A percentile compares a stretch with the other conserved stretches of the same genome.
Conservation (phyloP, 2,797 vertebrate genomes). For the Enteromius viviparus region DNA sequence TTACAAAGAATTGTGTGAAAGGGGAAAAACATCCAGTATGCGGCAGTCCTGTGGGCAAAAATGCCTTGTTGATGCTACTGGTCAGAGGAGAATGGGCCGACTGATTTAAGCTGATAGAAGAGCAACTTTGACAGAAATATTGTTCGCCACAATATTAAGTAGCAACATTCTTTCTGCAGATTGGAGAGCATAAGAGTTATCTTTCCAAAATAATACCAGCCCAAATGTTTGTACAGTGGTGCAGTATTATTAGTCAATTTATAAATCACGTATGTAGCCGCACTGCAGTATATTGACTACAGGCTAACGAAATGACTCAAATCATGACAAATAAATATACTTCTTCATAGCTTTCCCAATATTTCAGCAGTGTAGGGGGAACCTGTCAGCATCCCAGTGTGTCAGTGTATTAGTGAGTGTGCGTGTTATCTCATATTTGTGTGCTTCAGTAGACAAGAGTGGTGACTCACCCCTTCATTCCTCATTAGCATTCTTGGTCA, state of each 20-base stretch:
- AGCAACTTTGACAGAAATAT: too few species aligned
- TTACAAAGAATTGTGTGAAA: too few species aligned
- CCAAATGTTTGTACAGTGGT: too few species aligned
- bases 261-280: not conserved
- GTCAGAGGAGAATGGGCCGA: too few species aligned
- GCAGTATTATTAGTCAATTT: not conserved
- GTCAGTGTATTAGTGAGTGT: constrained; percentile 42
- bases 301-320: constrained; percentile 40
- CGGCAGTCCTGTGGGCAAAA: too few species aligned
- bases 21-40: too few species aligned
- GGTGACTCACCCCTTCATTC: constrained; percentile 54
- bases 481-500: constrained; percentile 47
- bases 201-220: not conserved
- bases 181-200: not conserved
- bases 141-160: not conserved
- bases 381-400: constrained; percentile 22
- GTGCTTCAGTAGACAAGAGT: constrained; percentile 39
- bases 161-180: not conserved
- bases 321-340: constrained; percentile 51
- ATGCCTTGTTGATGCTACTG: too few species aligned
- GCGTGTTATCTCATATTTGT: constrained; percentile 22
- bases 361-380: constrained; percentile 42
- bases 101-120: too few species aligned
- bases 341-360: constrained; percentile 26
- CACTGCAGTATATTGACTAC: constrained; percentile 31